Evolutionary conservation across 1,140 invertebrate genomes (phyloP).

Genomic region (Aleiodes sp.): DNA sequence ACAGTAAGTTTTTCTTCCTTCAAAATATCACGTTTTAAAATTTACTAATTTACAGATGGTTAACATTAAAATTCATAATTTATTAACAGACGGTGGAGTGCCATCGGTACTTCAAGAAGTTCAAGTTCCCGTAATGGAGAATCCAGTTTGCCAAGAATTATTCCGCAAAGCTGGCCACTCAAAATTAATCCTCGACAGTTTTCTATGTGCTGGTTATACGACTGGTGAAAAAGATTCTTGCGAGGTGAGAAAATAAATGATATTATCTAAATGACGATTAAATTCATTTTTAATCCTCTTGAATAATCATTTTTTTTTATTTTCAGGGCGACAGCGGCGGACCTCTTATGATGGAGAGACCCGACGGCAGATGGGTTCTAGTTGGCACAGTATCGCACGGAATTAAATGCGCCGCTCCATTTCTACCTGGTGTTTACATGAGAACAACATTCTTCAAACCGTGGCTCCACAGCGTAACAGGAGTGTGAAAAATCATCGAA

Average conservation of each 20-base stretch:
- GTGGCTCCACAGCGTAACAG: constrained; percentile 87
- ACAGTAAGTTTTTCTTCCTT: constrained; percentile 62
- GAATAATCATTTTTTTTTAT: constrained; percentile 7
- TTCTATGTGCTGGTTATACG: constrained; percentile 93
- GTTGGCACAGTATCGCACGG: constrained; percentile 95
- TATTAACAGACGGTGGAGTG: constrained; percentile 80
- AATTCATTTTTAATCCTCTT: neutral
- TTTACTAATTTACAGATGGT: too few species aligned
- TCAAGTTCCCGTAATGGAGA: constrained; percentile 90
- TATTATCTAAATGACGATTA: neutral
- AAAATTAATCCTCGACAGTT: constrained; percentile 87
- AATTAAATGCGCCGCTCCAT: constrained; percentile 91
- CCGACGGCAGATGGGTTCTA: constrained; percentile 87
- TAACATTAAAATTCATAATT: constrained; percentile 9
- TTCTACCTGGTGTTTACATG: constrained; percentile 92
- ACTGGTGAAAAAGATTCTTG: constrained; percentile 94
- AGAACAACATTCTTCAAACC: constrained; percentile 90
- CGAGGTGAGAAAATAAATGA: constrained; percentile 73
- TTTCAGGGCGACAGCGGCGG: constrained; percentile 92
- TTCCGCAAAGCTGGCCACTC: constrained; percentile 88
- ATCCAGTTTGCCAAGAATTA: constrained; percentile 92
- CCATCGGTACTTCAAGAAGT: constrained; percentile 91
- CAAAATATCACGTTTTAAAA: too few species aligned
- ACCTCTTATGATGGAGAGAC: constrained; percentile 83
- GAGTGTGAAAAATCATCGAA: constrained; percentile 66